Percentiles rank a stretch among this genome's conserved stretches.
These are phyloP conservation scores for Torymus aiolomorphi DNA, from an alignment of 2,888 invertebrate genomes.

Conservation along the genomic window DNA sequence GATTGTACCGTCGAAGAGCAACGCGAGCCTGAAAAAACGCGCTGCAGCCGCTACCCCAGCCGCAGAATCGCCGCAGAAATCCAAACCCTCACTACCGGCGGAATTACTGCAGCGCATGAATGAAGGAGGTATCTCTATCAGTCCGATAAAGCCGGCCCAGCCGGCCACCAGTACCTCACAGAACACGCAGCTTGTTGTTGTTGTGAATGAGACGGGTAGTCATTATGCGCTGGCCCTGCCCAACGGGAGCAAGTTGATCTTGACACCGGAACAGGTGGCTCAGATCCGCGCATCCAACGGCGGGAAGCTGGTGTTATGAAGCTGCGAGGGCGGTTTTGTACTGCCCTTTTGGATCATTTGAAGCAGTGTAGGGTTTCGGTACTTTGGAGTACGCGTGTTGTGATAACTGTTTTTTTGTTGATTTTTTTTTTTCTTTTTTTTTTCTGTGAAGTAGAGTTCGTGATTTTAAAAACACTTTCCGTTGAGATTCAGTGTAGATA, in stretches of 20 bases:
- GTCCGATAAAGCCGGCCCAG: constrained; percentile 67
- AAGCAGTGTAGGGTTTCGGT: constrained; percentile 5
- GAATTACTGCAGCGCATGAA: constrained; percentile 72
- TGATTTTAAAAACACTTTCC: too few relatives aligned
- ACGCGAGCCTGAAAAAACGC: not conserved
- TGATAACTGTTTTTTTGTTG: too few relatives aligned
- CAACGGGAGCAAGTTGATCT: constrained; percentile 73
- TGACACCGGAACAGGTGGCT: constrained; percentile 74
- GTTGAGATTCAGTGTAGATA: too few relatives aligned
- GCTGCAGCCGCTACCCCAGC: not conserved
- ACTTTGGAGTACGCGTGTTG: not conserved
- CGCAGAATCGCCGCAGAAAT: not conserved
- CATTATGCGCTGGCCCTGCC: constrained; percentile 74
- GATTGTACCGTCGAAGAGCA: constrained; percentile 66
- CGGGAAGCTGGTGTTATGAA: constrained; percentile 71
- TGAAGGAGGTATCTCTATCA: constrained; percentile 73
- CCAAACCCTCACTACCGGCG: constrained; percentile 63
- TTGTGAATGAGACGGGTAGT: constrained; percentile 73
- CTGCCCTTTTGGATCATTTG: constrained; percentile 6
- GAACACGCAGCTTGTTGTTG: constrained; percentile 70
- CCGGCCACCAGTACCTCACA: constrained; percentile 42
- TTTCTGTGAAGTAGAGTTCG: too few relatives aligned
- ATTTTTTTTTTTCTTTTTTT: too few relatives aligned
- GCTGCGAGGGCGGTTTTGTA: not conserved
- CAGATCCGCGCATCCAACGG: constrained; percentile 74